Base-by-base conservation (phyloP, 1,140 invertebrate genomes). In the Nixonia krombeini region DNA sequence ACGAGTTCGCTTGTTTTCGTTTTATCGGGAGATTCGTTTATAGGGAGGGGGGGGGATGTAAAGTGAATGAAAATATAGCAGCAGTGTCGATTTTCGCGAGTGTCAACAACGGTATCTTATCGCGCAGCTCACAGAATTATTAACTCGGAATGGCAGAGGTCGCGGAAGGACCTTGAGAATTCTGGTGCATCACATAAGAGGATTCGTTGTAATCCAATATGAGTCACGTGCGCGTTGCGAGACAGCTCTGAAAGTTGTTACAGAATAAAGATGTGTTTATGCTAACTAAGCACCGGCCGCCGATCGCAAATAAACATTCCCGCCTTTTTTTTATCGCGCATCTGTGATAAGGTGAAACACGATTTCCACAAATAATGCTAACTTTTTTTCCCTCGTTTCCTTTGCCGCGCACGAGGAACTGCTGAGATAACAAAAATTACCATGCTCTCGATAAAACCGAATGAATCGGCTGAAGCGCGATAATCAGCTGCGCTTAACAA, bases 201-300 rank as follows among this genome's bases (percentile, higher is more conserved):
- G 80, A 80, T 82, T 82, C 61, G 21, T 61, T 50, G 70, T 75
- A 82, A 82, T 82, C 77, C 78, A 82, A 82, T 80, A 80, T 74
- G 66, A 57, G 70, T 68, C 72, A 77, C 74, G 74, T 74, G 78
- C 65, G 45, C 42, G 45, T 46, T 45, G 38, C 37, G 49, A 61
- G 38, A 51, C 41, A 52, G 51, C 59, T 66, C 21, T 47, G 21
- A 53, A 35, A 62, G 56, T 52, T 56, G 40, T 31, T 44, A 18
- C 12, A 35, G 17, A 56, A 66, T 51, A 65, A 64, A 46, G 37
- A 56, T 65, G 70, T 35, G 57, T 64, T 70, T 55, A 55, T 41
- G 52, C 25, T 23, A 50, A 49, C 42, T 72, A 53, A 59, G 58
- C 67, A 23, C 47, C 18, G 66, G 57, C 52, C 52, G 41, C 23